phyloP scores from a whole-genome alignment of 2,113 vertebrate genomes.

The Tyrannus savana region DNA sequence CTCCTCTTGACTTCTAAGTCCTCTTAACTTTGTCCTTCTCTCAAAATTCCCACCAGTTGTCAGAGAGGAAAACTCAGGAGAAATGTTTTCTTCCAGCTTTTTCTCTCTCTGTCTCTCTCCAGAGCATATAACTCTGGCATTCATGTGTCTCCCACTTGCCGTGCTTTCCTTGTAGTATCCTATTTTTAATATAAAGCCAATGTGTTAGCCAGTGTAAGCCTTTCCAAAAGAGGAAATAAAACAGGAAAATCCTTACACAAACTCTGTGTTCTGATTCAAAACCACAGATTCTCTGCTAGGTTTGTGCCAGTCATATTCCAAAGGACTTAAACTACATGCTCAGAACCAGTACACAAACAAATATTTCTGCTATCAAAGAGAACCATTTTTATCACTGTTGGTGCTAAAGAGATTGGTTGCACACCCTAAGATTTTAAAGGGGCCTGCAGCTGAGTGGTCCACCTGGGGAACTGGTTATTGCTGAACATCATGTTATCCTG shows the following conservation, averaged over 20 bases:
- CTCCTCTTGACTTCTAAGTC: not conserved
- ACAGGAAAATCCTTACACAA: not conserved
- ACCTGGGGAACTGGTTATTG: not conserved
- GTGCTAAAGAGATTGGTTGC: not conserved
- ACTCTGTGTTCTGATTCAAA: not conserved
- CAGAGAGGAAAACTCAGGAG: not conserved
- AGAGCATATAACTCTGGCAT: not conserved
- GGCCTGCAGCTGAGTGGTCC: not conserved
- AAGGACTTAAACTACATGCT: not conserved
- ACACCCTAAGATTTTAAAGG: not conserved
- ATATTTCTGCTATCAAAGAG: not conserved
- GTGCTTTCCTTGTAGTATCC: not conserved
- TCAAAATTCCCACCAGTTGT: not conserved
- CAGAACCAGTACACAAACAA: not conserved
- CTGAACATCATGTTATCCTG: not conserved
- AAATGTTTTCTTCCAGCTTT: not conserved
- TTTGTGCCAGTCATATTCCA: not conserved
- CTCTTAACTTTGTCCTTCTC: conserved; percentile 29
- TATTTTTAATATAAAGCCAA: not conserved
- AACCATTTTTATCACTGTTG: not conserved
- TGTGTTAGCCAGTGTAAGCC: not conserved
- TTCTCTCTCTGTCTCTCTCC: not conserved
- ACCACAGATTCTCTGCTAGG: not conserved
- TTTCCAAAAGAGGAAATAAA: not conserved
- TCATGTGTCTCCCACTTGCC: not conserved